Evolutionary conservation across 2,113 vertebrate genomes (phyloP).

Genomic region (Gadus macrocephalus): DNA sequence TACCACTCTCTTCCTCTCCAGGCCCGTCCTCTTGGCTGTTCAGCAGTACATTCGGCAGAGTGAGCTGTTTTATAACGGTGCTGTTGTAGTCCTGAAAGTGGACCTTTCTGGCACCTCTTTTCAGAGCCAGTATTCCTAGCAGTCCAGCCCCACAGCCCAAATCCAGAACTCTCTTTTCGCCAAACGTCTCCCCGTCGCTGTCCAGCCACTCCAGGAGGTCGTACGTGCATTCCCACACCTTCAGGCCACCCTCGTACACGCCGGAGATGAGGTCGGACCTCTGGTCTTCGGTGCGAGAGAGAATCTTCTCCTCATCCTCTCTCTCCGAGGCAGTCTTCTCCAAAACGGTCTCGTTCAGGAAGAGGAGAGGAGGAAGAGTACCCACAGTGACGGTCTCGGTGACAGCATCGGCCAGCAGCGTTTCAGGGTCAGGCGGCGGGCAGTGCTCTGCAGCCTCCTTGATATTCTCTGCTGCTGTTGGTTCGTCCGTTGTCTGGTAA

Average conservation of each 20-base stretch:
- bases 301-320: constrained; percentile 73
- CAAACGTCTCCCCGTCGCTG: constrained; percentile 70
- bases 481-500: constrained; percentile 42
- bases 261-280: constrained; percentile 90
- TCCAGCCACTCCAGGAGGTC: constrained; percentile 83
- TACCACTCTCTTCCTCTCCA: constrained; percentile 32
- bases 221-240: constrained; percentile 97
- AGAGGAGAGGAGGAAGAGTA: constrained; percentile 67
- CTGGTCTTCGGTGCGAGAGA: constrained; percentile 72
- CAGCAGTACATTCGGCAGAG: constrained; percentile 80
- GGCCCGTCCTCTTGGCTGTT: constrained; percentile 75
- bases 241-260: constrained; percentile 92
- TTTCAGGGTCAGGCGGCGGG: constrained; percentile 41
- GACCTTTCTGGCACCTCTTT: constrained; percentile 73
- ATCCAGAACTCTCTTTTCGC: constrained; percentile 81
- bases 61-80: constrained; percentile 87
- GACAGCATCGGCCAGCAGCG: constrained; percentile 54
- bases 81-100: constrained; percentile 98
- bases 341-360: constrained; percentile 72
- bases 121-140: constrained; percentile 83
- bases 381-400: constrained; percentile 66
- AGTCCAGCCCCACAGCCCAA: constrained; percentile 92
- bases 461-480: constrained; percentile 23
- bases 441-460: constrained; percentile 67
- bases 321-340: constrained; percentile 65